Evolutionary conservation across 2,888 invertebrate genomes (phyloP), one percentile per base, ranked within the genome.

Genomic region (Syritta pipiens): DNA sequence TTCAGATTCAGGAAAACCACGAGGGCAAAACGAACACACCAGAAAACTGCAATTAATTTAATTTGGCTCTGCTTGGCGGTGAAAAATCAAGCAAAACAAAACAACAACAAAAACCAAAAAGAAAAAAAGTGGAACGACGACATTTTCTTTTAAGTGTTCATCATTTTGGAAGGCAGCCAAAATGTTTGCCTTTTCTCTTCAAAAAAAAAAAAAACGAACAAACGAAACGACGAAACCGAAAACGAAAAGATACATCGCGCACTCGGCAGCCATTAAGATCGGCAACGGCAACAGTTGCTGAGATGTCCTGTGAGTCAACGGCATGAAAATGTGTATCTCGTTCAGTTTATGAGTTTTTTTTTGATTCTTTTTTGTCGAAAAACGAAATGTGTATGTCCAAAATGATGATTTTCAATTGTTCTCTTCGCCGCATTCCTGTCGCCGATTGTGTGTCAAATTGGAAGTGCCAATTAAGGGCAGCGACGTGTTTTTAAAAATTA

Each of bases 131-230:
- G 48, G 72, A 72, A 77, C 74, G 74, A 74, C 74, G 74, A 79
- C 79, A 79, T 79, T 79, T 79, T 74, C 79, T 62, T 77, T 79
- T 74, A 74, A 74, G 79, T 79, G 79, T 79, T 79, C 67, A 68
- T 79, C 79, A 28, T 62, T 17, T 74, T 79, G 79, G 79, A 68
- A 49, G 49, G 20, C 32, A 28, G 74, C 79, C 79, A 79, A 74
- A 60, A 74, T 67, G 35, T 72, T 67, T 14, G 65, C n/a, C 22
- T 26, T 71, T 68, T 48, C 46, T 53, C 22, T 37, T 35, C 4
- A 12, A 7, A 55, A 17, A 37, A 28, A 40, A 62, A 49, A 28
- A 49, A 37, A n/a, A n/a, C n/a, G n/a, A n/a, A n/a, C n/a, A n/a
- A 35, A 19, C 5, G 24, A 12, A 32, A 46, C 4, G 12, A 2